Evolutionary conservation across 2,797 vertebrate species (phyloP).

Genomic region (Saxicola maurus): DNA sequence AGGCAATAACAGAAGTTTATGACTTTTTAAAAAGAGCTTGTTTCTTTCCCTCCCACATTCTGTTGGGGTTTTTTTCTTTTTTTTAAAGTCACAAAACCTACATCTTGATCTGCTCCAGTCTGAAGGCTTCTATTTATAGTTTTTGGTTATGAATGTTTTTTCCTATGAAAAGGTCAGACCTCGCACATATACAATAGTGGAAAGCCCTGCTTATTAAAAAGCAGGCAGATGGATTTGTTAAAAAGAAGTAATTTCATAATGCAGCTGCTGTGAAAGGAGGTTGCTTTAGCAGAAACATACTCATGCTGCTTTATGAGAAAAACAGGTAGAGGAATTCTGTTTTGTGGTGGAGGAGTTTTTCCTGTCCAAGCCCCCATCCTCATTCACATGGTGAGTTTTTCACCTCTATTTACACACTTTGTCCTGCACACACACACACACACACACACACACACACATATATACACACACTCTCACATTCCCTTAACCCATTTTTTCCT

Average conservation of each 20-base stretch:
- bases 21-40: constrained; percentile 43
- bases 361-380: constrained; percentile 38
- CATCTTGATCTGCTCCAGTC: constrained; percentile 74
- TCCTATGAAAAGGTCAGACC: constrained; percentile 78
- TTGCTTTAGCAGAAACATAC: constrained; percentile 55
- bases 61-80: not conserved
- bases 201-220: constrained; percentile 67
- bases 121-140: constrained; percentile 75
- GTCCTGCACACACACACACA: not conserved
- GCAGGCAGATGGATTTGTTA: constrained; percentile 56
- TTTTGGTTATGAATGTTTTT: constrained; percentile 78
- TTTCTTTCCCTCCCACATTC: constrained; percentile 48
- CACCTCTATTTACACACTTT: not conserved
- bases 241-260: constrained; percentile 60
- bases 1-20: constrained; percentile 35
- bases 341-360: constrained; percentile 42
- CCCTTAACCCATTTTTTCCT: not conserved
- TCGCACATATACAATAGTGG: constrained; percentile 58
- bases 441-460: no score
- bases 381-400: not conserved
- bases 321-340: constrained; percentile 46
- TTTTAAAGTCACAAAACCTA: constrained; percentile 64
- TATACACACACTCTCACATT: not conserved
- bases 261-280: constrained; percentile 27
- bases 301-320: constrained; percentile 47